These are phyloP conservation scores for Halictus rubicundus DNA, from an alignment of 1,140 invertebrate species.

Conservation along the genomic window DNA sequence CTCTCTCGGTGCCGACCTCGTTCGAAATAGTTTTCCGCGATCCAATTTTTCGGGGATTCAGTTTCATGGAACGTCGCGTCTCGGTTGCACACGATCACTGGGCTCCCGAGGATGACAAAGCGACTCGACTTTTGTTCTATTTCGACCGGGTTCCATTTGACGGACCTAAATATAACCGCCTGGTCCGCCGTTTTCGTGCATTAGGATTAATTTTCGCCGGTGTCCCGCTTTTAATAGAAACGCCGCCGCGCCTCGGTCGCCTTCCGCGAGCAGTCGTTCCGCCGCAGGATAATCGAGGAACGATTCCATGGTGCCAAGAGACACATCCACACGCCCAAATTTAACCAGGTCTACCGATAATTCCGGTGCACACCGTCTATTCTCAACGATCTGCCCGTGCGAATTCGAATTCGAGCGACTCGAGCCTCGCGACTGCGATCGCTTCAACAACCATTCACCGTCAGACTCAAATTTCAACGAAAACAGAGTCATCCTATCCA, in stretches of 20 bases:
- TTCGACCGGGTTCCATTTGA: slow-evolving; percentile 29
- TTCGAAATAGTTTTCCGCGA: not conserved
- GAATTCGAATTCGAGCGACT: not conserved
- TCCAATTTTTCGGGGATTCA: slow-evolving; percentile 14
- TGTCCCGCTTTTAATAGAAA: slow-evolving; percentile 26
- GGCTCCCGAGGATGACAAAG: slow-evolving; percentile 22
- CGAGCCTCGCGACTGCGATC: not conserved
- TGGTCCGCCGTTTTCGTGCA: slow-evolving; percentile 21
- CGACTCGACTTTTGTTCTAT: slow-evolving; percentile 36
- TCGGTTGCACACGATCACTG: slow-evolving; percentile 25
- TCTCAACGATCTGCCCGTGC: not conserved
- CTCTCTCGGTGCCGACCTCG: not conserved
- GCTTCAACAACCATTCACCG: not conserved
- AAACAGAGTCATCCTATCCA: no score
- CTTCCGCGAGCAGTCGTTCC: not conserved
- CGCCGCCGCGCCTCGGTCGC: not conserved
- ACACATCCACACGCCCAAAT: not conserved
- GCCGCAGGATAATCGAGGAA: slow-evolving; percentile 19
- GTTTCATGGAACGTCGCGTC: slow-evolving; percentile 6
- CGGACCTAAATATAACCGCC: slow-evolving; percentile 27
- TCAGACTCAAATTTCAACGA: no score
- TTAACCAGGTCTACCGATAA: slow-evolving; percentile 24
- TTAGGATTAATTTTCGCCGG: slow-evolving; percentile 34
- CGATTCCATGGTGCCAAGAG: not conserved
- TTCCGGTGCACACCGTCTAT: not conserved